Evolutionary conservation across 2,797 vertebrate genomes (phyloP).

Genomic region (Naso thynnoides): DNA sequence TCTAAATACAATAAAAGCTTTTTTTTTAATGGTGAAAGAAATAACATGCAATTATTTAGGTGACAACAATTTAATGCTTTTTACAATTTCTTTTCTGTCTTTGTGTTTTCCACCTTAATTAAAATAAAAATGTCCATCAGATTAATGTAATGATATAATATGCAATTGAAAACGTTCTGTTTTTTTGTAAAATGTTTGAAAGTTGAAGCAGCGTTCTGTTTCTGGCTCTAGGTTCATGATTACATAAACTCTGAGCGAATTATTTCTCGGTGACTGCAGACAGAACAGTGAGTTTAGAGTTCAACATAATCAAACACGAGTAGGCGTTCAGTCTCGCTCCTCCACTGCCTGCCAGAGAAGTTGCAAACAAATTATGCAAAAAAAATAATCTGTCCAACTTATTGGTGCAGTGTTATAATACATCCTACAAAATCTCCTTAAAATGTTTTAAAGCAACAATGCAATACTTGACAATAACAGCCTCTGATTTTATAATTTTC

Average conservation of each 20-base stretch:
- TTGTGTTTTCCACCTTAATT: too few species aligned
- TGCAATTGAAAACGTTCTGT: not conserved
- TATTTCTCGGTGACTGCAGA: not conserved
- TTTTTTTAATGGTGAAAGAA: too few species aligned
- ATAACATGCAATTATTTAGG: too few species aligned
- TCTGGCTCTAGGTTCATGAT: not conserved
- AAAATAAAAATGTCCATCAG: not conserved
- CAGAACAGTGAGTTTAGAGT: not conserved
- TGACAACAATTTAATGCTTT: too few species aligned
- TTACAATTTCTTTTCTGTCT: not conserved
- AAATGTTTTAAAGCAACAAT: not conserved
- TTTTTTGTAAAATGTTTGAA: not conserved
- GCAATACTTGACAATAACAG: not conserved
- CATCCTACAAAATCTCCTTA: not conserved
- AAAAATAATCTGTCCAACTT: not conserved
- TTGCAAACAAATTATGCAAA: not conserved
- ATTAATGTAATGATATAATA: not conserved
- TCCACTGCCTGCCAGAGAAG: not conserved
- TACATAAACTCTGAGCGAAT: not conserved
- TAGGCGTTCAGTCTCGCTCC: not conserved
- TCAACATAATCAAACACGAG: not conserved
- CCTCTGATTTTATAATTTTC: not conserved
- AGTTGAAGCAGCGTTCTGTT: not conserved
- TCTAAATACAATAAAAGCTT: too few species aligned
- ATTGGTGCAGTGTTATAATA: not conserved